Percentiles rank a stretch among this genome's conserved stretches.
These are phyloP conservation scores for Caenorhabditis sp. DNA, from an alignment of 2,888 invertebrate species.

Conservation along the genomic window DNA sequence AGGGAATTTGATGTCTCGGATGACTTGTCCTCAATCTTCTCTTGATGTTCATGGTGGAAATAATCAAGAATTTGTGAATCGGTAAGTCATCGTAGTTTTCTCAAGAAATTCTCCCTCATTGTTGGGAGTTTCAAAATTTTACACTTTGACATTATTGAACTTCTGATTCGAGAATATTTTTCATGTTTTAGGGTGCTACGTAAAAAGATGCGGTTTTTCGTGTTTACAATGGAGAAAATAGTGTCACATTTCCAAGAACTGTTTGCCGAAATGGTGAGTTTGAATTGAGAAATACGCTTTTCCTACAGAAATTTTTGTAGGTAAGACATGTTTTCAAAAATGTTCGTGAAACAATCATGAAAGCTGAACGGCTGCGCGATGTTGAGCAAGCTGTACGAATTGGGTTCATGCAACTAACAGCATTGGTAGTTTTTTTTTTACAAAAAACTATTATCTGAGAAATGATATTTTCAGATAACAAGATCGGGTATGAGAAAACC, in stretches of 20 bases:
- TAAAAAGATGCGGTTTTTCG: slow-evolving; percentile 32
- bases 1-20: slow-evolving; percentile 24
- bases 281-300: not conserved
- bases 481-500: slow-evolving; percentile 34
- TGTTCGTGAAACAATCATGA: slow-evolving; percentile 16
- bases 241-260: slow-evolving; percentile 38
- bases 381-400: slow-evolving; percentile 21
- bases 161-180: too few relatives aligned
- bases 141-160: too few relatives aligned
- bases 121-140: too few relatives aligned
- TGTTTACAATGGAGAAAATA: slow-evolving; percentile 31
- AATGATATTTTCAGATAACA: slow-evolving; percentile 3
- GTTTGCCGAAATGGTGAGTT: slow-evolving; percentile 29
- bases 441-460: not conserved
- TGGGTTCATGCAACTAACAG: slow-evolving; percentile 16
- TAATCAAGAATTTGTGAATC: slow-evolving; percentile 17
- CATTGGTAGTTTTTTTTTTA: slow-evolving; percentile 3
- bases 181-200: slow-evolving; percentile 10
- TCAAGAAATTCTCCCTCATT: too few relatives aligned
- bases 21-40: slow-evolving; percentile 27
- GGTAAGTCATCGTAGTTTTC: not conserved
- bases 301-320: slow-evolving; percentile 4
- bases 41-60: slow-evolving; percentile 13
- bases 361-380: slow-evolving; percentile 20
- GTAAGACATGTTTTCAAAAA: slow-evolving; percentile 27